Evolutionary conservation across 2,888 invertebrate species (phyloP), one percentile per base, ranked within the genome.

Genomic region (Eremobia ochroleuca): DNA sequence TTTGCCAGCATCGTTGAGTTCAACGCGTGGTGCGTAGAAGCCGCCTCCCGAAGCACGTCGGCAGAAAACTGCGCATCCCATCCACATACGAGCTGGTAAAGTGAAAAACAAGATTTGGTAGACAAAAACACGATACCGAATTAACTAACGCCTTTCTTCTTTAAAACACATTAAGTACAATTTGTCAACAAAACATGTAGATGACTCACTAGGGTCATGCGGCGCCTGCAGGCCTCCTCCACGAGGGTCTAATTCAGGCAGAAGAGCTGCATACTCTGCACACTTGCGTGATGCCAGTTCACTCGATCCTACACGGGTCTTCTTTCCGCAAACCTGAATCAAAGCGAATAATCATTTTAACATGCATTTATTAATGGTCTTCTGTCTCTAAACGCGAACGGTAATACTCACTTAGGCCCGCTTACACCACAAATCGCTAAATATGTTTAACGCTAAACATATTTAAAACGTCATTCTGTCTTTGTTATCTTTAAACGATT

Each of bases 41-140:
- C 97, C 97, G 1, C 97, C 97, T 43, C 97, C 97, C 78, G 97
- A 97, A 67, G 96, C 97, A 46, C 98, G 97, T 52, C 97, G 97
- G 92, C 98, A 98, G 94, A 98, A 98, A 89, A 98, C 97, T 34
- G 98, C 98, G 92, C 98, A 98, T 0, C 98, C 98, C 97, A 98
- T 98, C 98, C 98, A 98, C 89, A 98, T 97, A 43, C 98, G 97
- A 85, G 95, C 98, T 97, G 89, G 15, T 37, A 31, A 64, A 58
- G 34, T 8, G 6, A 43, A 76, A 58, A 21, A 11, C 8, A 52
- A n/a, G n/a, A 58, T 31, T 79, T 65, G 9, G 18, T n/a, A 28
- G 15, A 34, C 15, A 58, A 43, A 34, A 68, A 49, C 25, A 70
- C 52, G 15, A 40, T 13, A n/a, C 31, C 2, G 6, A 6, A 31